A percentile compares a stretch with the other conserved stretches of the same genome.
These are phyloP conservation scores for Coluber constrictor DNA, from an alignment of 2,797 vertebrate species.

Conservation along the genomic window DNA sequence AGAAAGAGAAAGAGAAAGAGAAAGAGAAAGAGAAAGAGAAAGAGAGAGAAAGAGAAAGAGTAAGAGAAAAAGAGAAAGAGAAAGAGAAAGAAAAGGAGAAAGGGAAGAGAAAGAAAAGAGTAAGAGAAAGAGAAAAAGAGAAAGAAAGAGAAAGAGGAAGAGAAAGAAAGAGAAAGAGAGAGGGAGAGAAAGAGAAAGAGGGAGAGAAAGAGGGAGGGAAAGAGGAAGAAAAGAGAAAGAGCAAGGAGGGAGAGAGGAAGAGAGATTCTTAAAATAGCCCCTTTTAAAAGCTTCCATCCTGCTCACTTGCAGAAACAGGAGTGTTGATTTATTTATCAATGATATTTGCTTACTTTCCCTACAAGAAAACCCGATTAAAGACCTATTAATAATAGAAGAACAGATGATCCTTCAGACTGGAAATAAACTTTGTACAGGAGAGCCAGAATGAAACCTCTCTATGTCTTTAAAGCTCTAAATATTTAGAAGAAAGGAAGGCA, in stretches of 20 bases:
- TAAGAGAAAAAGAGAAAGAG: neutral
- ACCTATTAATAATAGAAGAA: neutral
- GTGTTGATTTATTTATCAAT: neutral
- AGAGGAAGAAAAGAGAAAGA: neutral
- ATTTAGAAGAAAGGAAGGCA: neutral
- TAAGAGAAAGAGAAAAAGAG: neutral
- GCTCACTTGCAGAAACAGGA: neutral
- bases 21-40: neutral
- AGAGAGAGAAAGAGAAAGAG: accelerated
- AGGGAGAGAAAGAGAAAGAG: accelerated
- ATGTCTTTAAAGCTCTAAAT: neutral
- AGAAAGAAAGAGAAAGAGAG: accelerated
- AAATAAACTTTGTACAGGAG: neutral
- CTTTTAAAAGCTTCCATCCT: neutral
- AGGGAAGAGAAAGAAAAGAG: neutral
- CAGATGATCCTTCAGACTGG: neutral
- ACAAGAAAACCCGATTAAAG: neutral
- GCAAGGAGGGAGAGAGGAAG: neutral
- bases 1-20: neutral
- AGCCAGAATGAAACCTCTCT: neutral
- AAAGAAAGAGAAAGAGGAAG: neutral
- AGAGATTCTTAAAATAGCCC: neutral
- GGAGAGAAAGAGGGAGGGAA: too few relatives aligned
- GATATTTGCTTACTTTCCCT: neutral
- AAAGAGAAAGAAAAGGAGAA: neutral